A percentile compares a stretch with the other conserved stretches of the same genome.
phyloP scores from a whole-genome alignment of 1,140 invertebrate genomes.

The Neodiprion pinetum region DNA sequence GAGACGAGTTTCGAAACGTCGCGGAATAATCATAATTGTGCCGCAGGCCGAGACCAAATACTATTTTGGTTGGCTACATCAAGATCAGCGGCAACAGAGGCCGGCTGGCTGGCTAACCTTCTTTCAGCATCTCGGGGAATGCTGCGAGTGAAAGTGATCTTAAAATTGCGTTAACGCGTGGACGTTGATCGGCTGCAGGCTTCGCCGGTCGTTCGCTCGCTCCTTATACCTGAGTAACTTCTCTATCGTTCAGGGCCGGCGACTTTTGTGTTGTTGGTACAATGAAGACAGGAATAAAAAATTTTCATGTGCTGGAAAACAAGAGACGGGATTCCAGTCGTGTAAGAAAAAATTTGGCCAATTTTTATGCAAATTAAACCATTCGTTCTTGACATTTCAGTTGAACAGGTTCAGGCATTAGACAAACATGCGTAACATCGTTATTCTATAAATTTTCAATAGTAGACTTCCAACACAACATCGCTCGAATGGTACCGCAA shows the following conservation, averaged over 20 bases:
- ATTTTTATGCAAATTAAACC: too few species aligned
- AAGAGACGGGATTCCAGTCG: too few species aligned
- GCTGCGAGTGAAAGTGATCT: conserved; percentile 52
- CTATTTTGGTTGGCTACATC: background rate
- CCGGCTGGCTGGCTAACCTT: conserved; percentile 35
- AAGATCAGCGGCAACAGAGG: background rate
- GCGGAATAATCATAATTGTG: background rate
- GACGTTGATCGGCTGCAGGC: conserved; percentile 4
- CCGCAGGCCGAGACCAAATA: background rate
- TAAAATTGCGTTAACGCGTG: conserved; percentile 33
- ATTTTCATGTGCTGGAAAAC: too few species aligned
- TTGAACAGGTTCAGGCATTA: too few species aligned
- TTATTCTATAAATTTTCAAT: background rate
- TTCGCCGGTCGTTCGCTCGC: background rate
- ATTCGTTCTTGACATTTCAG: too few species aligned
- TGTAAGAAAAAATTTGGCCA: too few species aligned
- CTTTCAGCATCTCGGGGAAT: conserved; percentile 41
- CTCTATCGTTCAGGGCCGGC: background rate
- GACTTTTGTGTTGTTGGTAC: too few species aligned
- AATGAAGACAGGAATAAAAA: too few species aligned
- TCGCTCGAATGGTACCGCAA: too few species aligned
- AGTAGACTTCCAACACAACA: background rate
- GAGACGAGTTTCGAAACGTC: background rate
- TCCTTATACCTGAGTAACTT: background rate
- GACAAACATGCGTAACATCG: background rate